A percentile compares a stretch with the other conserved stretches of the same genome.
phyloP scores from a whole-genome alignment of 2,888 invertebrate genomes.

The Aphidoletes aphidimyza region DNA sequence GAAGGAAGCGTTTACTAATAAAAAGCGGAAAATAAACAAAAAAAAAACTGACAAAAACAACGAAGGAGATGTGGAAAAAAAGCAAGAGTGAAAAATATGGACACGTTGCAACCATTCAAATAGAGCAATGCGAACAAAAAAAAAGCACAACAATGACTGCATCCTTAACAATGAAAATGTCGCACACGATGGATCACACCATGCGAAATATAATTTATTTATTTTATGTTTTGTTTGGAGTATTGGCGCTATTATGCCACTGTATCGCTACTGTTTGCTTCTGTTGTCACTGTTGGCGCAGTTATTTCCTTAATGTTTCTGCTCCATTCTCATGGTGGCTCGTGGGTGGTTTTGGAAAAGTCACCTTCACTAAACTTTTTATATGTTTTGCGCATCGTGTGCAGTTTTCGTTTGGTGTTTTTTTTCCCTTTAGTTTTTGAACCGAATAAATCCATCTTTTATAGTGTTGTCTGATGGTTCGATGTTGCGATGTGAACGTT shows the following conservation, averaged over 20 bases:
- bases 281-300: neutral
- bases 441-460: neutral
- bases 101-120: slow-evolving; percentile 49
- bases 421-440: neutral
- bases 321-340: neutral
- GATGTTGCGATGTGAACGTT: slow-evolving; percentile 27
- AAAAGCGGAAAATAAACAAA: slow-evolving; percentile 26
- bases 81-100: slow-evolving; percentile 24
- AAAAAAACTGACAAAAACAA: neutral
- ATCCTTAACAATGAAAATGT: slow-evolving; percentile 8
- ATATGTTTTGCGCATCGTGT: neutral
- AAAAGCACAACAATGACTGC: neutral
- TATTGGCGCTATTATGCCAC: slow-evolving; percentile 17
- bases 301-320: slow-evolving; percentile 23
- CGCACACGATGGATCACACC: slow-evolving; percentile 45
- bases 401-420: neutral
- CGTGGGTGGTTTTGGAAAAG: slow-evolving; percentile 47
- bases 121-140: neutral
- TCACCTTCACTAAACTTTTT: slow-evolving; percentile 48
- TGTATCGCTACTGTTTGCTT: too few relatives aligned
- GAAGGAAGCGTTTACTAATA: slow-evolving; percentile 29
- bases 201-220: slow-evolving; percentile 54
- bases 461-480: neutral
- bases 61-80: too few relatives aligned
- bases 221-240: slow-evolving; percentile 4